phyloP scores from a whole-genome alignment of 2,113 vertebrate genomes.

The Aleadryas rufinucha region DNA sequence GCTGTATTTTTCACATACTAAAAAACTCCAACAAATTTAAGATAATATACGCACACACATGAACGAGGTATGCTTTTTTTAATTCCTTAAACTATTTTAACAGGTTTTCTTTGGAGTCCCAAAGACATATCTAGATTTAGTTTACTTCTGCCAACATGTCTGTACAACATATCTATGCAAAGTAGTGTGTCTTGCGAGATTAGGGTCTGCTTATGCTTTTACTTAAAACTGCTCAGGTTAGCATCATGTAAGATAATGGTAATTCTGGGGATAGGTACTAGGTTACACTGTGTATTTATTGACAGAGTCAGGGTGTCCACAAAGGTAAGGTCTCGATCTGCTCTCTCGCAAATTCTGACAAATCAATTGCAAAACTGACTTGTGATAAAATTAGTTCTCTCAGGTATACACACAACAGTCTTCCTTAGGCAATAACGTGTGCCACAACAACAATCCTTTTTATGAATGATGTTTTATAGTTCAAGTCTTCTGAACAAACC shows the following conservation, averaged over 20 bases:
- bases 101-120: not conserved
- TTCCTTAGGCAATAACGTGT: not conserved
- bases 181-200: not conserved
- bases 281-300: not conserved
- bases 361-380: not conserved
- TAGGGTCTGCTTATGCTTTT: not conserved
- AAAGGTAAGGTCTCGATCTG: not conserved
- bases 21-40: not conserved
- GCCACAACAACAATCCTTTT: not conserved
- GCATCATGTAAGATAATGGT: not conserved
- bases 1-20: not conserved
- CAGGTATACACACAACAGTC: not conserved
- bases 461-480: not conserved
- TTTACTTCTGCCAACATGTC: not conserved
- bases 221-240: not conserved
- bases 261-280: not conserved
- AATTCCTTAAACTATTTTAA: not conserved
- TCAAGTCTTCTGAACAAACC: not conserved
- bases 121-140: not conserved
- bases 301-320: not conserved
- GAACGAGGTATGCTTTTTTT: fast-evolving
- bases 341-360: not conserved
- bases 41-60: not conserved
- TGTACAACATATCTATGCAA: not conserved
- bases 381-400: not conserved